A percentile compares a stretch with the other conserved stretches of the same genome.
Evolutionary conservation across 2,888 invertebrate species (phyloP).

Genomic region (Bhutanitis thaidina): DNA sequence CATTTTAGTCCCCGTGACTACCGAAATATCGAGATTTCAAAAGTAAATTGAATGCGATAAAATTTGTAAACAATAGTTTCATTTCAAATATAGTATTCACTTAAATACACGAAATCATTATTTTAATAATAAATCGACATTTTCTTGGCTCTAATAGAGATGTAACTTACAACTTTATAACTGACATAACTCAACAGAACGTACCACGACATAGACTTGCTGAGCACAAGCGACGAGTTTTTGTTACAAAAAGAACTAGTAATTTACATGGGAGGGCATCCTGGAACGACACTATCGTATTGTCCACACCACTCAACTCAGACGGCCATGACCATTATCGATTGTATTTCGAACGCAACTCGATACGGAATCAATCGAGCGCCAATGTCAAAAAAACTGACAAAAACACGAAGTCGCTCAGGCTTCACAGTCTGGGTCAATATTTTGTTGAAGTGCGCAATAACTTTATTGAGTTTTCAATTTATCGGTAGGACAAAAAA

Average conservation of each 20-base stretch:
- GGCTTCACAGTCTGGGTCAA: constrained; percentile 53
- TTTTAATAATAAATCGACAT: too few species aligned
- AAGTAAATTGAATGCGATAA: too few species aligned
- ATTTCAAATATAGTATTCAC: too few species aligned
- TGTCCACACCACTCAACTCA: constrained; percentile 45
- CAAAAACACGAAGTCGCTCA: constrained; percentile 59
- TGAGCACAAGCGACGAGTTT: constrained; percentile 14
- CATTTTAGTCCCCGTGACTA: too few species aligned
- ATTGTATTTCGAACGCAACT: constrained; percentile 56
- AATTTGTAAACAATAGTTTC: too few species aligned
- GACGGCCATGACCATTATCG: constrained; percentile 58
- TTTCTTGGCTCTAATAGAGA: too few species aligned
- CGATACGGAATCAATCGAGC: constrained; percentile 58
- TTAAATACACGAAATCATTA: too few species aligned
- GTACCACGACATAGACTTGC: too few species aligned
- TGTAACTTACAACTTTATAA: too few species aligned
- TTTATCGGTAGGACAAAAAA: neutral
- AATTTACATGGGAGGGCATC: constrained; percentile 33
- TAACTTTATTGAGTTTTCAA: constrained; percentile 30
- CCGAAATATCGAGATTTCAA: too few species aligned
- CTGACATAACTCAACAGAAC: too few species aligned
- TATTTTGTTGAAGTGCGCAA: constrained; percentile 50
- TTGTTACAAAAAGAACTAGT: constrained; percentile 25
- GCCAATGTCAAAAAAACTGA: constrained; percentile 54
- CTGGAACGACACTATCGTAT: constrained; percentile 34